Conservation (phyloP, 2,888 invertebrate genomes). For the Pyralis farinalis region DNA sequence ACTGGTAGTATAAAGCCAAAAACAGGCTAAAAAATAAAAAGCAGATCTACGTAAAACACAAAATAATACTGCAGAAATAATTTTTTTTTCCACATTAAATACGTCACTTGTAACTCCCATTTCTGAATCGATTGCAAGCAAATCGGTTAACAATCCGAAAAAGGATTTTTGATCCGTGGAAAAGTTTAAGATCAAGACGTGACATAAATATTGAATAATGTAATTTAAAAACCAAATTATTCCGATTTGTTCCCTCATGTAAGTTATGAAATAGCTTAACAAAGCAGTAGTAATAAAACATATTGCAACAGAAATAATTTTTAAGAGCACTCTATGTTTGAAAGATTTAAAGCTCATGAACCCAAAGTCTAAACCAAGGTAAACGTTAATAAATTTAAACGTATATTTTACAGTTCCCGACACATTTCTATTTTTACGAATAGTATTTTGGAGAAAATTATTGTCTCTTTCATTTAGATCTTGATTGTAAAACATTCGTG, state of each 20-base stretch:
- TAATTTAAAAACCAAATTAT: neutral
- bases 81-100: slow-evolving; percentile 6
- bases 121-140: slow-evolving; percentile 7
- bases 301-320: neutral
- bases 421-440: slow-evolving; percentile 3
- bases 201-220: neutral
- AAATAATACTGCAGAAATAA: neutral
- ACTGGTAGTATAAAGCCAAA: neutral
- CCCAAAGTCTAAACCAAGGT: slow-evolving; percentile 7
- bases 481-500: neutral
- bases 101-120: neutral
- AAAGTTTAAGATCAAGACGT: neutral
- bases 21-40: neutral
- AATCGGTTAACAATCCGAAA: slow-evolving; percentile 3
- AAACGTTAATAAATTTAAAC: slow-evolving; percentile 5
- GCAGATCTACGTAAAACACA: neutral
- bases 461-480: neutral
- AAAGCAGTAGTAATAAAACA: neutral
- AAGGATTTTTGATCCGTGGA: slow-evolving; percentile 1
- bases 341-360: slow-evolving; percentile 4
- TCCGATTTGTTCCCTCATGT: neutral
- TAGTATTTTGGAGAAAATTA: neutral
- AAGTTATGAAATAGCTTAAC: neutral
- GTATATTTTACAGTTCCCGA: neutral
- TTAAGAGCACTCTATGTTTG: neutral